Base-by-base conservation (phyloP, 2,113 vertebrate genomes). In the Rhabdornis inornatus region DNA sequence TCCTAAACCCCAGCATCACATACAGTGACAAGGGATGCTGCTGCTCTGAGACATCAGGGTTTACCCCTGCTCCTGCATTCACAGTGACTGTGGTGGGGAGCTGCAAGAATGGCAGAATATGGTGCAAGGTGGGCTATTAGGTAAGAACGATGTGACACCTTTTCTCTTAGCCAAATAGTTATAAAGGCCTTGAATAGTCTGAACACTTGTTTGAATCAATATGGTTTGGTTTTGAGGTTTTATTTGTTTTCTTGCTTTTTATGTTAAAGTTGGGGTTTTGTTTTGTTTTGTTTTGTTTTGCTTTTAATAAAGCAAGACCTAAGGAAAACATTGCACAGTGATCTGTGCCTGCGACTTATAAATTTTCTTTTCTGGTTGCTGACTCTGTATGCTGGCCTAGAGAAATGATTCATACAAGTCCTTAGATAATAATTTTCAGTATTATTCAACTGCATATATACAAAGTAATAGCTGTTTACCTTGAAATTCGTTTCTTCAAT, bases 1-100 rank as follows among this genome's bases (percentile, higher is more conserved):
- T 53, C 5, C 3, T 35, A 37, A 9, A 8, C 5, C 13, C 9
- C 10, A 44, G 1, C 2, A 17, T 37, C 11, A 31, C 33, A 13
- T 10, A 37, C 0, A 6, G 7, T 47, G 42, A 24, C 19, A 45
- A 12, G 3, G 6, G 8, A 2, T 37, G 40, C 42, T 49, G 63
- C 15, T 15, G 11, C 8, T 80, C 49, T 89, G 75, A 25, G 9
- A 28, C 28, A 27, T 72, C 11, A 30, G 14, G 1, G 8, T 44
- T 90, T 49, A 56, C 6, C 6, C 3, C 3, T 18, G 12, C 35
- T 77, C 23, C 28, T 63, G 16, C 1, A 30, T 6, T 27, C 13
- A 7, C 7, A 39, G 39, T 37, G n/a, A 39, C 27, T 42, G 14
- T 10, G 3, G 3, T 20, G 13, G 8, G 22, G 10, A 76, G 10